Conservation (phyloP, 2,888 invertebrate species). For the Schizaphis graminum region DNA sequence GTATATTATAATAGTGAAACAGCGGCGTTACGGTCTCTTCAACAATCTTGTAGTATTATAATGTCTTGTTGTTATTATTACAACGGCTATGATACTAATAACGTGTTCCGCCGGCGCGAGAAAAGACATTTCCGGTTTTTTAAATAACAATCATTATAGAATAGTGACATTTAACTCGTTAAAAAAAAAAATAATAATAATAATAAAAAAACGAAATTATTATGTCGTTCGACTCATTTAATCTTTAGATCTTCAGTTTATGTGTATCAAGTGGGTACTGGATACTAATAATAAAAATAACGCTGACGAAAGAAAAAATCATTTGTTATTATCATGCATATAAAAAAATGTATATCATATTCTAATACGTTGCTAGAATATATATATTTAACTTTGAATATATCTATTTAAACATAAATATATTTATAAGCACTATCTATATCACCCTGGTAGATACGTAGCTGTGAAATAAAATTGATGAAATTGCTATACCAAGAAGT, state of each 20-base stretch:
- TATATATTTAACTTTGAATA: neutral
- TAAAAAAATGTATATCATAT: neutral
- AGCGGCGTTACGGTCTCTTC: slow-evolving; percentile 59
- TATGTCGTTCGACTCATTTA: slow-evolving; percentile 33
- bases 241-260: slow-evolving; percentile 38
- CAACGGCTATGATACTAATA: slow-evolving; percentile 54
- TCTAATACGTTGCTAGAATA: neutral
- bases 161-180: slow-evolving; percentile 44
- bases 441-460: neutral
- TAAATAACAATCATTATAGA: slow-evolving; percentile 45
- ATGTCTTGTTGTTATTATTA: slow-evolving; percentile 58
- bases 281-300: slow-evolving; percentile 44
- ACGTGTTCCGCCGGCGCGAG: slow-evolving; percentile 59
- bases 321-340: slow-evolving; percentile 32
- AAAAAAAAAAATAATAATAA: slow-evolving; percentile 16
- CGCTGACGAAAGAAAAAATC: slow-evolving; percentile 35
- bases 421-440: neutral
- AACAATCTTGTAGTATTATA: slow-evolving; percentile 50
- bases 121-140: slow-evolving; percentile 64
- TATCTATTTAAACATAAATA: slow-evolving; percentile 7
- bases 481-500: neutral
- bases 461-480: slow-evolving; percentile 16
- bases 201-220: slow-evolving; percentile 15
- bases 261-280: slow-evolving; percentile 24
- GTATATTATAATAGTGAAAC: slow-evolving; percentile 25